These are phyloP conservation scores for Melolontha melolontha DNA, from an alignment of 2,888 invertebrate genomes.

Conservation along the genomic window DNA sequence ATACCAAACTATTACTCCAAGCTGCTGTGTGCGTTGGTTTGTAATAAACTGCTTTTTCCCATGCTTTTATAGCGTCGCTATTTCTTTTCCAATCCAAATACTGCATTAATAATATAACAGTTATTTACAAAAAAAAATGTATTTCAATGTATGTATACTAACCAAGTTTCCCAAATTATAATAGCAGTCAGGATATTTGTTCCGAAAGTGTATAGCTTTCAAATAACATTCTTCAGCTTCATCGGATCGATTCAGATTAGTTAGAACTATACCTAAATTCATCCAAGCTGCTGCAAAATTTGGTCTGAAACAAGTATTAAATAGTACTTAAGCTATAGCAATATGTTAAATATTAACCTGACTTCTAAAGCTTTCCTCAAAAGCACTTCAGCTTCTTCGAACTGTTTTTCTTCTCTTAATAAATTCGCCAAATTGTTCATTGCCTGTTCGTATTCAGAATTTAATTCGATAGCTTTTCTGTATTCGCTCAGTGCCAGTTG, in stretches of 20 bases:
- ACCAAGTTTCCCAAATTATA: slow-evolving; percentile 97
- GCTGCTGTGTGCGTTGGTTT: slow-evolving; percentile 85
- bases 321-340: not conserved
- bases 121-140: slow-evolving; percentile 6
- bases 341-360: slow-evolving; percentile 68
- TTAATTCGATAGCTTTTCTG: slow-evolving; percentile 69
- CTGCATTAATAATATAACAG: slow-evolving; percentile 64
- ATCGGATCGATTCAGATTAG: slow-evolving; percentile 75
- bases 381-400: slow-evolving; percentile 78
- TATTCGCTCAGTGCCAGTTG: slow-evolving; percentile 83
- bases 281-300: slow-evolving; percentile 98
- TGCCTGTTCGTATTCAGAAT: slow-evolving; percentile 89
- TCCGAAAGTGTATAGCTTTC: slow-evolving; percentile 81
- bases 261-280: slow-evolving; percentile 95
- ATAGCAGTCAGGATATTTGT: slow-evolving; percentile 90
- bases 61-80: slow-evolving; percentile 81
- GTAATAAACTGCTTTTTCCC: slow-evolving; percentile 83
- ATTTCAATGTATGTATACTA: slow-evolving; percentile 47
- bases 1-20: slow-evolving; percentile 92
- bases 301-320: slow-evolving; percentile 67
- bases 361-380: slow-evolving; percentile 78
- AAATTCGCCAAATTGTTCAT: slow-evolving; percentile 95
- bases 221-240: slow-evolving; percentile 85
- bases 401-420: slow-evolving; percentile 76
- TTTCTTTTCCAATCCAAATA: slow-evolving; percentile 83